Evolutionary conservation across 2,888 invertebrate species (phyloP).

Genomic region (Dryadula phaetusa): DNA sequence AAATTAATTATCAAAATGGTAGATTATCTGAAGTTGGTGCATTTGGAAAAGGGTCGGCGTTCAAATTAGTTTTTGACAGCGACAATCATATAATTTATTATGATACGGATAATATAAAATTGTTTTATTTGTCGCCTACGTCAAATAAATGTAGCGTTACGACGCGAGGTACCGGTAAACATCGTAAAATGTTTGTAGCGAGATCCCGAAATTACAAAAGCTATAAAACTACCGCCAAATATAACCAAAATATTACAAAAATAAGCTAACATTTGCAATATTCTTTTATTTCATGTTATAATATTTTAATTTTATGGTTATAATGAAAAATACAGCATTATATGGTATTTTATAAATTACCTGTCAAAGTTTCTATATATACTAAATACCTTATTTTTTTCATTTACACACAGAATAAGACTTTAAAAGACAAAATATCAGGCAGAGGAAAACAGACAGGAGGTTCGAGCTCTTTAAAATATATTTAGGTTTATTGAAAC

Average conservation of each 20-base stretch:
- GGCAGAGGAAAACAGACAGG: too few species aligned
- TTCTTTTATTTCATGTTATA: conserved; percentile 9
- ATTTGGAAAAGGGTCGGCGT: conserved; percentile 57
- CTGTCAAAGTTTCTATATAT: too few species aligned
- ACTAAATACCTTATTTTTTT: too few species aligned
- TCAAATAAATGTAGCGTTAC: conserved; percentile 59
- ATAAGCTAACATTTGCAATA: conserved; percentile 22
- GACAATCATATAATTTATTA: conserved; percentile 67
- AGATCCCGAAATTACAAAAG: conserved; percentile 30
- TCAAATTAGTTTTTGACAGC: conserved; percentile 63
- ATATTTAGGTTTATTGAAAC: neutral
- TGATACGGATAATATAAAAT: conserved; percentile 56
- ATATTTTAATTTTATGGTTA: neutral
- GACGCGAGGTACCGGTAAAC: conserved; percentile 50
- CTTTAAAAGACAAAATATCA: too few species aligned
- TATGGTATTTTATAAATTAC: neutral
- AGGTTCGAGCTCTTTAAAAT: too few species aligned
- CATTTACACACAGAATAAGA: too few species aligned
- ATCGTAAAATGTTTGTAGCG: conserved; percentile 41
- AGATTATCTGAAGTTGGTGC: conserved; percentile 60
- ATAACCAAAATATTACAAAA: conserved; percentile 27
- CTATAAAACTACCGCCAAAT: conserved; percentile 28
- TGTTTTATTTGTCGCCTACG: conserved; percentile 65
- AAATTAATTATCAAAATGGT: conserved; percentile 57
- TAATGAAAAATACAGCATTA: neutral